Conservation (phyloP, 2,888 invertebrate species). For the Scaptomyza cyrtandrae region DNA sequence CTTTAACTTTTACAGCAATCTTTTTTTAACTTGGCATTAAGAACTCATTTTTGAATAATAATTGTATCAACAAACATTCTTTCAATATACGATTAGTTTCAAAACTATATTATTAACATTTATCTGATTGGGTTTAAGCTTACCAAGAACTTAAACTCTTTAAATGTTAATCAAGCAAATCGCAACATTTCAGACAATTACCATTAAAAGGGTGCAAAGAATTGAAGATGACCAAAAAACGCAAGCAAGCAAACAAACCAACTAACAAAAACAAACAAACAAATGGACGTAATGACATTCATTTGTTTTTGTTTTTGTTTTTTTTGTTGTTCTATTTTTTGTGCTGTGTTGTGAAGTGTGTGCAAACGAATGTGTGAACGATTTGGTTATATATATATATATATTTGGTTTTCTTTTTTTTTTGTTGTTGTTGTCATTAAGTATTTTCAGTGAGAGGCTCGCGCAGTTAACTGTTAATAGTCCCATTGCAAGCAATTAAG, state of each 20-base stretch:
- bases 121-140: too few relatives aligned
- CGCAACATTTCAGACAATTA: neutral
- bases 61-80: too few relatives aligned
- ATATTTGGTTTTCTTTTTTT: neutral
- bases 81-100: too few relatives aligned
- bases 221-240: neutral
- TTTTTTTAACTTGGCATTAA: too few relatives aligned
- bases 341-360: conserved; percentile 43
- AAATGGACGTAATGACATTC: conserved; percentile 42
- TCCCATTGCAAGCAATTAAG: conserved; percentile 73
- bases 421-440: conserved; percentile 31
- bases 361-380: conserved; percentile 58
- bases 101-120: too few relatives aligned
- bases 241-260: neutral
- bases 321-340: too few relatives aligned
- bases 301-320: conserved; percentile 42
- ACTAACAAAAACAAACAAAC: conserved; percentile 18
- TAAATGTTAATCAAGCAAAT: neutral
- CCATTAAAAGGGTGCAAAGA: neutral
- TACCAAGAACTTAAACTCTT: too few relatives aligned
- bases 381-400: conserved; percentile 37
- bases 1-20: neutral
- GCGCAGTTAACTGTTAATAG: conserved; percentile 63
- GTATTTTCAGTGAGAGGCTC: conserved; percentile 29
- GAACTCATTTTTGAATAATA: too few relatives aligned